Conservation (phyloP, 2,888 invertebrate species). For the Diarsia dahlii region DNA sequence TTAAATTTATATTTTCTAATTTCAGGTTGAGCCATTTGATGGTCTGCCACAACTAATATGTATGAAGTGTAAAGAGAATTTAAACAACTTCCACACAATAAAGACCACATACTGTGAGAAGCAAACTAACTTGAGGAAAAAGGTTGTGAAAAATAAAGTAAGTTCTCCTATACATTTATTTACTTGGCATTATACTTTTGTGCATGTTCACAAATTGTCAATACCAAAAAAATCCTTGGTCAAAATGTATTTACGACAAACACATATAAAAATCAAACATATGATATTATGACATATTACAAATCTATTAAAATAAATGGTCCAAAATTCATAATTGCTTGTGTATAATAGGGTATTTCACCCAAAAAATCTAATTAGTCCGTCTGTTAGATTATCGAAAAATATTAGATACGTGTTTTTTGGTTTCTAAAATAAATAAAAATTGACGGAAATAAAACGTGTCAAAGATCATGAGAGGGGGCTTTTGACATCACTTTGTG, state of each 20-base stretch:
- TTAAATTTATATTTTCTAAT: not conserved
- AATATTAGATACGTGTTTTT: too few species aligned
- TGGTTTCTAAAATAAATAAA: too few species aligned
- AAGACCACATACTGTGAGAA: constrained; percentile 79
- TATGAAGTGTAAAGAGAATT: constrained; percentile 78
- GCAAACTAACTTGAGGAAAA: constrained; percentile 75
- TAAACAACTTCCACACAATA: constrained; percentile 72
- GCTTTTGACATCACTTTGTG: too few species aligned
- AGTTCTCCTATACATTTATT: constrained; percentile 52
- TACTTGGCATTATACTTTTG: not conserved
- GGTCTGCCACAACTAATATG: constrained; percentile 86
- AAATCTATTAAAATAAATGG: not conserved
- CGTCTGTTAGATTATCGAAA: too few species aligned
- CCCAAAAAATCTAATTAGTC: too few species aligned
- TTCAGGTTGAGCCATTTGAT: constrained; percentile 84
- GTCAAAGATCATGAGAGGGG: too few species aligned
- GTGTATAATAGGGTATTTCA: too few species aligned
- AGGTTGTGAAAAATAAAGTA: constrained; percentile 68
- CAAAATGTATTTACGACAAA: not conserved
- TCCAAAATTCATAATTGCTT: not conserved
- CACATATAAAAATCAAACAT: not conserved
- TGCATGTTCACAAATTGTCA: not conserved
- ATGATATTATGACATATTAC: not conserved
- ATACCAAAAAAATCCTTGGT: not conserved
- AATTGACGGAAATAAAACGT: too few species aligned